Evolutionary conservation across 92 coral and sea anemone species (phyloP).

Genomic region (Parazoanthus darwini): DNA sequence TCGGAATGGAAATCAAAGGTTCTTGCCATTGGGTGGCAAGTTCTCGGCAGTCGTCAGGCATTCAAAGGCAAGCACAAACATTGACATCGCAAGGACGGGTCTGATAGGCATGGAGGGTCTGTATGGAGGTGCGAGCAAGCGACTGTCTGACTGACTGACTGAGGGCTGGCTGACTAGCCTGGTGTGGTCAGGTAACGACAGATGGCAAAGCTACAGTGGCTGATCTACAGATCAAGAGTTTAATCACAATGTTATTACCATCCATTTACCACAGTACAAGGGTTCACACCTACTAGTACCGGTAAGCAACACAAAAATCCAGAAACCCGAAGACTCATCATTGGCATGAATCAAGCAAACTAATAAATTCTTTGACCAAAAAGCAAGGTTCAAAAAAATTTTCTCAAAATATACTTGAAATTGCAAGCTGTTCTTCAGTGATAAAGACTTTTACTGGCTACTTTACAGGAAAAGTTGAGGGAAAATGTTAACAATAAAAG

Average conservation of each 20-base stretch:
- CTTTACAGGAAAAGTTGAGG: too few relatives aligned
- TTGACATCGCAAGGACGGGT: slow-evolving; percentile 41
- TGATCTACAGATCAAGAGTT: slow-evolving; percentile 94
- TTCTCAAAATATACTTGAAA: too few relatives aligned
- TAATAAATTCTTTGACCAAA: background rate
- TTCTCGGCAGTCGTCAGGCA: slow-evolving; percentile 37
- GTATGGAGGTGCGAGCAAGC: slow-evolving; percentile 44
- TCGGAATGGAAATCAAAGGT: slow-evolving; percentile 47
- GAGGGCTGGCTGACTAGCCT: slow-evolving; percentile 72
- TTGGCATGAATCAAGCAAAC: background rate
- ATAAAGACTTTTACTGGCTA: too few relatives aligned
- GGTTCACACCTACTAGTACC: background rate
- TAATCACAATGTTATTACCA: slow-evolving; percentile 66
- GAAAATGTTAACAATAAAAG: too few relatives aligned
- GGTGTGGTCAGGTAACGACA: slow-evolving; percentile 72
- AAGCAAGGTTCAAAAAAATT: background rate
- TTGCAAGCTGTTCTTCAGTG: too few relatives aligned
- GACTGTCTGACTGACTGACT: slow-evolving; percentile 63
- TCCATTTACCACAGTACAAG: slow-evolving; percentile 21
- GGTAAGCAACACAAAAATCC: background rate
- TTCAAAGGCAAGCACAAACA: slow-evolving; percentile 51
- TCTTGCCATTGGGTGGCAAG: slow-evolving; percentile 49
- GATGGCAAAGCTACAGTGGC: slow-evolving; percentile 88
- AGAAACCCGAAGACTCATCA: background rate
- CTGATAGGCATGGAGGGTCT: slow-evolving; percentile 48